Conservation (phyloP, 2,888 invertebrate genomes). For the Allolobophora icterica region DNA sequence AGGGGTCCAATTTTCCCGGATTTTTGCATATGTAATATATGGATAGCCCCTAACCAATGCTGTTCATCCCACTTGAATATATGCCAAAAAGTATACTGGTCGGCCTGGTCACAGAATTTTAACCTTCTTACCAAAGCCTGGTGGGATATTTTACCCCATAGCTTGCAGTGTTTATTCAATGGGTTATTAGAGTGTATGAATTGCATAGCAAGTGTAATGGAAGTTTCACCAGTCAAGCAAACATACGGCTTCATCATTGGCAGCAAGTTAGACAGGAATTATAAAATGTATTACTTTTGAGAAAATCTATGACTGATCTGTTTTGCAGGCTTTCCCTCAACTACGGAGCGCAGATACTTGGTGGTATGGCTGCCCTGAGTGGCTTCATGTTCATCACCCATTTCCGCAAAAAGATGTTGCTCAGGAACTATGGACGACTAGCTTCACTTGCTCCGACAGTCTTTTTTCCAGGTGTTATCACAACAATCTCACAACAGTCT, state of each 20-base stretch:
- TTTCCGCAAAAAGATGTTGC: slow-evolving; percentile 17
- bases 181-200: background rate
- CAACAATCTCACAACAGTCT: background rate
- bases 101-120: no score
- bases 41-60: no score
- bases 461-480: slow-evolving; percentile 24
- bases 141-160: no score
- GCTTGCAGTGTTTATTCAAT: background rate
- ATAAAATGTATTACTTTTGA: background rate
- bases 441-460: slow-evolving; percentile 26
- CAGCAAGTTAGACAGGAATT: background rate
- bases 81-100: no score
- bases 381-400: slow-evolving; percentile 26
- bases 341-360: slow-evolving; percentile 24
- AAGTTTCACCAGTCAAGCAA: background rate
- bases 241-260: background rate
- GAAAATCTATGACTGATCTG: background rate
- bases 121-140: no score
- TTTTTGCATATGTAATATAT: no score
- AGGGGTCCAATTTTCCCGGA: no score
- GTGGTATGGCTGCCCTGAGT: background rate
- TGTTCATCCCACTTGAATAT: no score
- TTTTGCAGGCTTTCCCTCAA: slow-evolving; percentile 18
- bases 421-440: background rate
- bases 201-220: background rate